Percentiles rank a stretch among this genome's conserved stretches.
phyloP scores from a whole-genome alignment of 2,888 invertebrate species.

The Stenoptilia bipunctidactyla region DNA sequence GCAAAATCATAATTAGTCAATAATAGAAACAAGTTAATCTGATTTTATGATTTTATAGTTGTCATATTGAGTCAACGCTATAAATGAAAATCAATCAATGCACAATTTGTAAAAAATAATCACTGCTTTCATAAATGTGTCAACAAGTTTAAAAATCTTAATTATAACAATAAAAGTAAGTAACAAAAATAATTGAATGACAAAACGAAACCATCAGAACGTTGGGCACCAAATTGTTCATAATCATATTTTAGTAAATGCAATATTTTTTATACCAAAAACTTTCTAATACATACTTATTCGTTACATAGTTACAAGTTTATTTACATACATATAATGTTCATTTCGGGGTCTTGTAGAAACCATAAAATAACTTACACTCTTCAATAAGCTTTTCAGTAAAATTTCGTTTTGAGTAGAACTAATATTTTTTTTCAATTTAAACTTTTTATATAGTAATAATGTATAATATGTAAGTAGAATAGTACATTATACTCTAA shows the following conservation, averaged over 20 bases:
- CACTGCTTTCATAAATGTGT: slow-evolving; percentile 26
- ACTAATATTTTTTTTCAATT: slow-evolving; percentile 51
- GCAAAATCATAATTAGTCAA: slow-evolving; percentile 40
- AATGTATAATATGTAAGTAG: slow-evolving; percentile 60
- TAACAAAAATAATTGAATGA: slow-evolving; percentile 53
- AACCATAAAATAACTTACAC: slow-evolving; percentile 8
- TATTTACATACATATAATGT: slow-evolving; percentile 46
- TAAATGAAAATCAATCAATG: slow-evolving; percentile 15
- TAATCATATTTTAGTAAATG: slow-evolving; percentile 49
- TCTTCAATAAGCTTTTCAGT: slow-evolving; percentile 17
- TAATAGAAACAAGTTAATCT: neutral
- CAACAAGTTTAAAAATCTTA: slow-evolving; percentile 68
- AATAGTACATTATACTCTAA: slow-evolving; percentile 63
- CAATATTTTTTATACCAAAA: slow-evolving; percentile 56
- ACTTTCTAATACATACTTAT: slow-evolving; percentile 34
- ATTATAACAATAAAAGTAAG: slow-evolving; percentile 67
- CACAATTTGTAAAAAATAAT: slow-evolving; percentile 21
- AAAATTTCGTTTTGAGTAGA: slow-evolving; percentile 35
- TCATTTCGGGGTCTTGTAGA: slow-evolving; percentile 3
- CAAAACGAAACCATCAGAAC: slow-evolving; percentile 64
- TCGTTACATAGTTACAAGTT: slow-evolving; percentile 43
- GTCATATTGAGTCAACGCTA: neutral
- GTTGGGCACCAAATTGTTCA: slow-evolving; percentile 40
- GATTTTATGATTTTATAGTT: slow-evolving; percentile 10
- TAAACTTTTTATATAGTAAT: slow-evolving; percentile 56